Conservation (phyloP, 1,140 invertebrate genomes). For the Pomacea maculata region DNA sequence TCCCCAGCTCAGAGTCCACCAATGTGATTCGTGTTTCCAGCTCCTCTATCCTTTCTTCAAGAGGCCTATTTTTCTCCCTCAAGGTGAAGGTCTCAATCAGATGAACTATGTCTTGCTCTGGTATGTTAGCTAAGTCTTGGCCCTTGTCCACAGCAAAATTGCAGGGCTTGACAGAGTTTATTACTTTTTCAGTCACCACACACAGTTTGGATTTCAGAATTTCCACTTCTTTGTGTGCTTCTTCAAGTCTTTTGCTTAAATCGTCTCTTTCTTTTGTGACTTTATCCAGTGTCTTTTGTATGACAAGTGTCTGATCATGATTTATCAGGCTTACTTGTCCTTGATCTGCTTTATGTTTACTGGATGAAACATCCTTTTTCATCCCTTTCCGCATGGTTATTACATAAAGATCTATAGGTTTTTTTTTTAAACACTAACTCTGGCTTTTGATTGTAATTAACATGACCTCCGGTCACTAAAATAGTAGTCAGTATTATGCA, state of each 20-base stretch:
- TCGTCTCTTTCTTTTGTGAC: conserved; percentile 45
- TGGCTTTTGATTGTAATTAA: too few species aligned
- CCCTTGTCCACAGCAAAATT: conserved; percentile 19
- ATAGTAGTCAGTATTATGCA: too few species aligned
- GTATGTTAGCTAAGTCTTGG: conserved; percentile 36
- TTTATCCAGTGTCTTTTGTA: conserved; percentile 37
- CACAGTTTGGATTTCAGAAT: conserved; percentile 40
- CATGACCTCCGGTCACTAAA: too few species aligned
- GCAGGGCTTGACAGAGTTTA: conserved; percentile 37
- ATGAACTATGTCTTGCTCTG: conserved; percentile 35
- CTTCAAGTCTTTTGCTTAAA: conserved; percentile 38
- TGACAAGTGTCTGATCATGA: background rate
- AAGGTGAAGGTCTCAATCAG: conserved; percentile 34
- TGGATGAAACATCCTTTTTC: too few species aligned
- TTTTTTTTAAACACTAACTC: too few species aligned
- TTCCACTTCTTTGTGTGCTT: conserved; percentile 39
- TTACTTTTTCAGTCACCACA: conserved; percentile 34
- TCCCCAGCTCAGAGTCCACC: conserved; percentile 53
- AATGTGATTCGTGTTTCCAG: conserved; percentile 58
- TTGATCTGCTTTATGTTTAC: too few species aligned
- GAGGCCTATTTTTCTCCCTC: conserved; percentile 24
- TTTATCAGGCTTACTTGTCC: too few species aligned
- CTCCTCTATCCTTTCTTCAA: conserved; percentile 48
- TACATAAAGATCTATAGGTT: background rate
- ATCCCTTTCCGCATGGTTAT: background rate